Evolutionary conservation across 2,113 vertebrate genomes (phyloP).

Genomic region (Sphaerodactylus townsendi): DNA sequence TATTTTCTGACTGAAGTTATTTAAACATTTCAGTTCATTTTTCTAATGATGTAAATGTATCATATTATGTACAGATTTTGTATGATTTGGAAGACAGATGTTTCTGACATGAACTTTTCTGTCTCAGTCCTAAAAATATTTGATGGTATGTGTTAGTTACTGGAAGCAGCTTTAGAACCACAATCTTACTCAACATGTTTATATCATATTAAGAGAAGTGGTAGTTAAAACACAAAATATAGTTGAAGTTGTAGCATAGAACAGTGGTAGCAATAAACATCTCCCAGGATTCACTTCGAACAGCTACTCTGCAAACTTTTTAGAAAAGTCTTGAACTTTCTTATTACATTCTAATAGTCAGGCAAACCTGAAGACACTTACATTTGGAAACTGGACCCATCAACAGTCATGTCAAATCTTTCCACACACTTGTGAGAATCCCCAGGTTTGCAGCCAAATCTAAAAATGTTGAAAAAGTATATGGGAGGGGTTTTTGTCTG

Average conservation of each 20-base stretch:
- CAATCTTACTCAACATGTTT: neutral
- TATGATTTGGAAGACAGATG: neutral
- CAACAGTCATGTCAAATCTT: too few species aligned
- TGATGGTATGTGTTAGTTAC: neutral
- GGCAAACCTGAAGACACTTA: too few species aligned
- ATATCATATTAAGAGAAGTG: conserved; percentile 4
- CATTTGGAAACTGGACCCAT: too few species aligned
- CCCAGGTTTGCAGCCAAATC: too few species aligned
- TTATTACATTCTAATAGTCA: too few species aligned
- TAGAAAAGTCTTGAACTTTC: neutral
- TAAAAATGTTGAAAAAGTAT: too few species aligned
- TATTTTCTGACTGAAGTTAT: conserved; percentile 44
- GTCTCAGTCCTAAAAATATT: neutral
- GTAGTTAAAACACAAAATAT: neutral
- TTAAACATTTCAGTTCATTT: conserved; percentile 28
- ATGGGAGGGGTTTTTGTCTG: too few species aligned
- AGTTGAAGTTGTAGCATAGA: neutral
- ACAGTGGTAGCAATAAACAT: neutral
- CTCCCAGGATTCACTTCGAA: neutral
- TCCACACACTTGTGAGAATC: too few species aligned
- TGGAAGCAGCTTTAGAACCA: neutral
- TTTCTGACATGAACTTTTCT: neutral
- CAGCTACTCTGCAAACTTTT: neutral
- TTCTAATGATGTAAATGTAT: conserved; percentile 34
- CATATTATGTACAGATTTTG: conserved; percentile 15